phyloP scores from a whole-genome alignment of 2,113 vertebrate genomes.

The Halichoerus grypus region DNA sequence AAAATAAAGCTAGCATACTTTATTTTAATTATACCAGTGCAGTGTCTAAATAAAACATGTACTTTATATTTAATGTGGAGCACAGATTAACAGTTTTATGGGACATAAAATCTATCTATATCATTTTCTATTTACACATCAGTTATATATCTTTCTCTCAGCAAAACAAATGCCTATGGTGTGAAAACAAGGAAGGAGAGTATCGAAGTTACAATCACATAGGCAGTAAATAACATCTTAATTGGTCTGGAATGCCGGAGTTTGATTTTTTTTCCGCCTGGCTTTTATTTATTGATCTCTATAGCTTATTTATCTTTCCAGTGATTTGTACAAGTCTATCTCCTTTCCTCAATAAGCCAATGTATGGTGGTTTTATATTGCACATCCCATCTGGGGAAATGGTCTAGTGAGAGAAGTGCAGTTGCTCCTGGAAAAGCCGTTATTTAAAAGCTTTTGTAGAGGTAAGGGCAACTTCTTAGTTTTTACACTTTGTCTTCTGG shows the following conservation, averaged over 20 bases:
- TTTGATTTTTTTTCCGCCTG: constrained; percentile 82
- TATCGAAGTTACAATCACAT: constrained; percentile 80
- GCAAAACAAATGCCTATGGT: constrained; percentile 84
- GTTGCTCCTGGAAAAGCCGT: constrained; percentile 82
- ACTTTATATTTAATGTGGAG: constrained; percentile 88
- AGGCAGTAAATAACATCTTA: constrained; percentile 87
- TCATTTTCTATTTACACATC: constrained; percentile 88
- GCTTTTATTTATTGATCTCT: constrained; percentile 88
- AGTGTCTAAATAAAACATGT: constrained; percentile 88
- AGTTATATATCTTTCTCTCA: constrained; percentile 87
- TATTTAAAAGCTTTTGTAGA: constrained; percentile 79
- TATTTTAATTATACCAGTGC: constrained; percentile 89
- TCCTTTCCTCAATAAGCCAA: constrained; percentile 83
- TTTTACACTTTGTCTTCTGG: constrained; percentile 80
- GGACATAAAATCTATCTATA: constrained; percentile 89
- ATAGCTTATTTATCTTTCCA: constrained; percentile 85
- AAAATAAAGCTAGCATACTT: constrained; percentile 88
- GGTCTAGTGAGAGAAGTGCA: constrained; percentile 74
- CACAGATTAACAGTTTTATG: constrained; percentile 90
- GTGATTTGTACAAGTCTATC: constrained; percentile 86
- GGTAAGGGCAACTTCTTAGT: constrained; percentile 74
- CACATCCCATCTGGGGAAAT: constrained; percentile 85
- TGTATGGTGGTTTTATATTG: constrained; percentile 84
- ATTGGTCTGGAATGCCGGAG: constrained; percentile 83
- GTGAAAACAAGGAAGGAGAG: constrained; percentile 81